Base-by-base conservation (phyloP, 1,140 invertebrate species). In the Drosophila equinoxialis region DNA sequence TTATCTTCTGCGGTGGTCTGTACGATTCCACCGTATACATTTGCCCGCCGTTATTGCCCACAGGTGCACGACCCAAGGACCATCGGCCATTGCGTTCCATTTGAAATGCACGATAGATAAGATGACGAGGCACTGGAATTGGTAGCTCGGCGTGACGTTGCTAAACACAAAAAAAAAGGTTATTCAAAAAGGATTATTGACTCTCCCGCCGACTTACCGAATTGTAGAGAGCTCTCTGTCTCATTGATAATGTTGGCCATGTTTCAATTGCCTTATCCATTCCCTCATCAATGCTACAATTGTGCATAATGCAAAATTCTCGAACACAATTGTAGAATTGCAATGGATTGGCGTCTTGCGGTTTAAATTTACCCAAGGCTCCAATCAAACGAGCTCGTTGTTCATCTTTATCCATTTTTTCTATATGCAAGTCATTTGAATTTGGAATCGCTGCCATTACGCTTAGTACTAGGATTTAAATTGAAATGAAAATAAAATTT, bases 321-420 rank as follows among this genome's bases (percentile, higher is more conserved):
- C 84, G 48, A 6, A 89, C 81, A 51, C 70, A 89, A 35, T 89
- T 89, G 33, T 90, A 89, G 41, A 90, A 89, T 63, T 89, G 84
- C 6, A 73, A 59, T 14, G 85, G 77, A 60, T 17, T 89, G 30
- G 84, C 84, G 13, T 72, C 72, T 0, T 42, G 48, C 0, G 84
- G 84, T 26, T 71, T 48, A 2, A 89, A 89, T 1, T 66, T 68
- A 5, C 74, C 57, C 14, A 89, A 60, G 0, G 74, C 68, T 8
- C 57, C 48, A 1, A 89, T 84, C 0, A 89, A 69, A 0, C 48
- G 67, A 0, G 66, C 14, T 1, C 77, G 64, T 20, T 84, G 86
- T 26, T 81, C 77, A 0, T 42, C 37, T n/a, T 66, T 57, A 23
- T 11, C 10, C 37, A 39, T 5, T 13, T 11, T 5, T 13, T 13